Percentiles rank a stretch among this genome's conserved stretches.
These are phyloP conservation scores for Venturia canescens DNA, from an alignment of 1,140 invertebrate genomes.

Conservation along the genomic window DNA sequence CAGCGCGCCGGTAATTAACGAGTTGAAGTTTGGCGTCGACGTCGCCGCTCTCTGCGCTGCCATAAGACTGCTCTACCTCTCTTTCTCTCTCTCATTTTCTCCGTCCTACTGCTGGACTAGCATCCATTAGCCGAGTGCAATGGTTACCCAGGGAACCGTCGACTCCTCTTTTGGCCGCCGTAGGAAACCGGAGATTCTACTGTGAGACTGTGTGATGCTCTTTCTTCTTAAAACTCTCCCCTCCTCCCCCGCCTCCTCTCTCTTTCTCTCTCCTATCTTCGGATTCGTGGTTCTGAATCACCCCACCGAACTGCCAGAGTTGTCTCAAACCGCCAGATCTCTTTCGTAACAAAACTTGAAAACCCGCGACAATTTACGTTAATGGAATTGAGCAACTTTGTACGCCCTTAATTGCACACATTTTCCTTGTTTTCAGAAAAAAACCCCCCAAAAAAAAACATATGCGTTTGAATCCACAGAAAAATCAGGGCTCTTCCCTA, in stretches of 20 bases:
- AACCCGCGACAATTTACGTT: background rate
- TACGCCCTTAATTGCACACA: background rate
- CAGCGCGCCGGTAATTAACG: slow-evolving; percentile 77
- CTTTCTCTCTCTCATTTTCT: slow-evolving; percentile 54
- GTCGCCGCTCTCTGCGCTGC: slow-evolving; percentile 59
- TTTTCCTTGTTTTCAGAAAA: background rate
- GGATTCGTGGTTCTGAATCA: slow-evolving; percentile 23
- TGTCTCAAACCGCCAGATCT: background rate
- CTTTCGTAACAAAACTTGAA: background rate
- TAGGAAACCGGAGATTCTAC: slow-evolving; percentile 68
- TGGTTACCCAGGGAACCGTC: slow-evolving; percentile 63
- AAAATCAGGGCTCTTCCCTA: background rate
- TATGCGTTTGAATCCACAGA: background rate
- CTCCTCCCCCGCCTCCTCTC: background rate
- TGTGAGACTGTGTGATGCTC: slow-evolving; percentile 21
- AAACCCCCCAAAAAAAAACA: too few relatives aligned
- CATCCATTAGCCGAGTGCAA: slow-evolving; percentile 77
- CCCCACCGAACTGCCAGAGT: slow-evolving; percentile 22
- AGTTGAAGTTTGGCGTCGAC: slow-evolving; percentile 77
- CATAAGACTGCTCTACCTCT: slow-evolving; percentile 51
- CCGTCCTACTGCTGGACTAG: slow-evolving; percentile 58
- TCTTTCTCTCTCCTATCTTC: background rate
- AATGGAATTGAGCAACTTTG: background rate
- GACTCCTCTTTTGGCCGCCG: slow-evolving; percentile 76
- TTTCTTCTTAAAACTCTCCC: slow-evolving; percentile 30